Percentiles rank a stretch among this genome's conserved stretches.
Evolutionary conservation across 2,888 invertebrate genomes (phyloP).

Genomic region (Cylindroiulus punctatus): DNA sequence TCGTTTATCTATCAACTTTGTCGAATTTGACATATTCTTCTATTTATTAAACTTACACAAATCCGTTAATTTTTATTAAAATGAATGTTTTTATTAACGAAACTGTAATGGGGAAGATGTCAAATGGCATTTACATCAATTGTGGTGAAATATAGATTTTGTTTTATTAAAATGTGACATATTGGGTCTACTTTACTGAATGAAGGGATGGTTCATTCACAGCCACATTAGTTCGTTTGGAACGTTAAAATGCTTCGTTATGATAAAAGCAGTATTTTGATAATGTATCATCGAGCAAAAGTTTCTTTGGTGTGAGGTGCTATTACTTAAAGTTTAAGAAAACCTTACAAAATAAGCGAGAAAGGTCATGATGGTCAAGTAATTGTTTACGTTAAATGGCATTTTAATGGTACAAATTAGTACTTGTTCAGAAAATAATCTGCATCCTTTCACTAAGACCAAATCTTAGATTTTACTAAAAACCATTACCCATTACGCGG

Average conservation of each 20-base stretch:
- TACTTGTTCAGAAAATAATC: too few species aligned
- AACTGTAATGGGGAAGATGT: conserved; percentile 28
- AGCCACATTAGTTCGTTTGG: not conserved
- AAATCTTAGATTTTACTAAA: not conserved
- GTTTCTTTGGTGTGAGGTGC: conserved; percentile 22
- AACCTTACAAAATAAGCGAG: not conserved
- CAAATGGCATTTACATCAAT: conserved; percentile 39
- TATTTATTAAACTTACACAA: conserved; percentile 22
- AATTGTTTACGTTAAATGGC: too few species aligned
- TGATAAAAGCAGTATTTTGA: not conserved
- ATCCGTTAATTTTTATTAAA: conserved; percentile 26
- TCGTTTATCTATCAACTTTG: conserved; percentile 2
- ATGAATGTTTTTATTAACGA: not conserved
- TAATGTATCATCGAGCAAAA: conserved; percentile 23
- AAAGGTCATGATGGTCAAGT: not conserved
- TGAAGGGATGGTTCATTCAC: not conserved
- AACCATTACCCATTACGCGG: not conserved
- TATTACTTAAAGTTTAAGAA: conserved; percentile 17
- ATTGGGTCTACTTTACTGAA: conserved; percentile 8
- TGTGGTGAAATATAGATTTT: not conserved
- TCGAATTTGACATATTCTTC: not conserved
- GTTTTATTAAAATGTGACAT: conserved; percentile 35
- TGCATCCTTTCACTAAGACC: too few species aligned
- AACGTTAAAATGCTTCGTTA: not conserved
- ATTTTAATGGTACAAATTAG: too few species aligned